A percentile compares a stretch with the other conserved stretches of the same genome.
Conservation (phyloP, 2,113 vertebrate genomes). For the Beaufortia kweichowensis region DNA sequence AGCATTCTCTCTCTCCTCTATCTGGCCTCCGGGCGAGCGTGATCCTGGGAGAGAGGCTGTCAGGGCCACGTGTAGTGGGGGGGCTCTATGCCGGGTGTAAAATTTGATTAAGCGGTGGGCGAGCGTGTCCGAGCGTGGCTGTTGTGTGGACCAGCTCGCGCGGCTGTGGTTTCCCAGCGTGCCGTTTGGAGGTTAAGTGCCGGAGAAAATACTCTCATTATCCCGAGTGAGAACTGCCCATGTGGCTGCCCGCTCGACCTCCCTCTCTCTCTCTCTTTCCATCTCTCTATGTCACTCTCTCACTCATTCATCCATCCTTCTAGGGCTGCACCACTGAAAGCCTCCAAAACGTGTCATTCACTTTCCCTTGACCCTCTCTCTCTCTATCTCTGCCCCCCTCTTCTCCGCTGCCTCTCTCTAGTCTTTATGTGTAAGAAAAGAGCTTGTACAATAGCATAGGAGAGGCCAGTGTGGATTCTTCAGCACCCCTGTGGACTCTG, state of each 20-base stretch:
- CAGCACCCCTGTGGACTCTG: constrained; percentile 67
- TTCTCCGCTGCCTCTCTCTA: constrained; percentile 34
- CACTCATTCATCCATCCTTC: constrained; percentile 55
- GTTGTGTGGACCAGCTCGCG: constrained; percentile 63
- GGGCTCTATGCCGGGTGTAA: constrained; percentile 63
- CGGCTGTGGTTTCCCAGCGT: constrained; percentile 79
- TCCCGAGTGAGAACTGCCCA: constrained; percentile 95
- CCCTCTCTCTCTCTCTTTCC: constrained; percentile 62
- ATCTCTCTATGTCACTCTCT: constrained; percentile 63
- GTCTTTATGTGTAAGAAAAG: constrained; percentile 59
- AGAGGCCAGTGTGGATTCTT: constrained; percentile 69
- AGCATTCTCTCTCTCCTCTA: constrained; percentile 39
- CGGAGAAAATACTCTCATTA: constrained; percentile 89
- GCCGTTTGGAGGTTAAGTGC: constrained; percentile 89
- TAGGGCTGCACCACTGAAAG: constrained; percentile 57
- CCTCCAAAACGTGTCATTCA: constrained; percentile 68
- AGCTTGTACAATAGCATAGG: constrained; percentile 64
- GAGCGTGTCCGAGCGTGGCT: constrained; percentile 57
- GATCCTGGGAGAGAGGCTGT: constrained; percentile 82
- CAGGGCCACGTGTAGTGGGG: constrained; percentile 74
- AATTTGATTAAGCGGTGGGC: constrained; percentile 75
- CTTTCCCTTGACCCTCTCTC: constrained; percentile 47
- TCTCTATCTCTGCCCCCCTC: constrained; percentile 8
- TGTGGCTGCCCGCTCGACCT: constrained; percentile 81
- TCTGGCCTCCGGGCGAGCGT: constrained; percentile 25